phyloP scores from a whole-genome alignment of 2,888 invertebrate genomes.

The Odontothrips loti region DNA sequence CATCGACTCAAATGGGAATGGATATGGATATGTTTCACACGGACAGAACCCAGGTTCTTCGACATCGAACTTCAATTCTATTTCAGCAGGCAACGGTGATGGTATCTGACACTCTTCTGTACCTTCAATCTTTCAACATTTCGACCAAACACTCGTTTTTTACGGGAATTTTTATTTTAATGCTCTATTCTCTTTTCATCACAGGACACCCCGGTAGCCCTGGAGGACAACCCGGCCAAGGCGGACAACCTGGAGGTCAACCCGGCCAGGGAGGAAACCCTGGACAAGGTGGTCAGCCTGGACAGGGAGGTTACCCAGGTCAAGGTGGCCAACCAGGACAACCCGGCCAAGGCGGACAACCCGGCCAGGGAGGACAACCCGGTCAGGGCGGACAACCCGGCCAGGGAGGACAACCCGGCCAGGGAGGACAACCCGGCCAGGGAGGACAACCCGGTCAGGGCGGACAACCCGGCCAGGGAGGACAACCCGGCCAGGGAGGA shows the following conservation, averaged over 20 bases:
- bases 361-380: not conserved
- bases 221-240: not conserved
- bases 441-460: not conserved
- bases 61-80: too few relatives aligned
- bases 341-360: not conserved
- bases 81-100: too few relatives aligned
- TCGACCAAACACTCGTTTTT: too few relatives aligned
- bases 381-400: not conserved
- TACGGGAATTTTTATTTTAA: not conserved
- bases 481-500: not conserved
- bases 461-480: not conserved
- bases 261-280: not conserved
- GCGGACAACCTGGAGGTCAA: not conserved
- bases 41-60: too few relatives aligned
- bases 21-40: too few relatives aligned
- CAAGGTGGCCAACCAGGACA: constrained; percentile 32
- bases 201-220: not conserved
- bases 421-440: not conserved
- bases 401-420: not conserved
- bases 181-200: not conserved
- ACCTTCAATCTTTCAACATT: too few relatives aligned
- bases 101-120: too few relatives aligned
- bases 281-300: constrained; percentile 25
- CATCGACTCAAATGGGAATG: too few relatives aligned
- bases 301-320: not conserved